Conservation (phyloP, 2,888 invertebrate species). For the Tribolium freemani region DNA sequence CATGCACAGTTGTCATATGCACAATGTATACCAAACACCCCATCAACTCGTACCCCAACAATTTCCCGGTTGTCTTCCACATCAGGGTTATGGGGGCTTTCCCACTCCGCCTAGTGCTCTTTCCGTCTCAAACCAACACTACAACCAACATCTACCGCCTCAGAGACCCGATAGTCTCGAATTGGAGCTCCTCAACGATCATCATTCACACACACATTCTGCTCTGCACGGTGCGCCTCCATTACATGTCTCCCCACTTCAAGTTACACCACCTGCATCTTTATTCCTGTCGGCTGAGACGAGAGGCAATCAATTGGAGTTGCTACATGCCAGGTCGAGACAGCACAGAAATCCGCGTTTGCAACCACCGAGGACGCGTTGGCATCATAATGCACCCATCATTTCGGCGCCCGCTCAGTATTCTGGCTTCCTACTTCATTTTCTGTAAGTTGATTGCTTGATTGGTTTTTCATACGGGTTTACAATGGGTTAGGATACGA, state of each 20-base stretch:
- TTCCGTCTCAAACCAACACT: slow-evolving; percentile 63
- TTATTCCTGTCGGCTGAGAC: slow-evolving; percentile 66
- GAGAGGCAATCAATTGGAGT: slow-evolving; percentile 66
- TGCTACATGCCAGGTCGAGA: slow-evolving; percentile 65
- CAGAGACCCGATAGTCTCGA: slow-evolving; percentile 65
- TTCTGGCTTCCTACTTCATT: slow-evolving; percentile 87
- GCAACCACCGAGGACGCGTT: slow-evolving; percentile 64
- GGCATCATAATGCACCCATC: slow-evolving; percentile 68
- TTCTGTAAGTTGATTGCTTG: slow-evolving; percentile 72
- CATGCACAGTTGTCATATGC: slow-evolving; percentile 67
- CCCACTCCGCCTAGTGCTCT: slow-evolving; percentile 57
- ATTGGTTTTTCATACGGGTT: background rate
- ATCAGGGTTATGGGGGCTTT: slow-evolving; percentile 61
- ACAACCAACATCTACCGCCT: slow-evolving; percentile 58
- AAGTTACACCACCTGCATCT: slow-evolving; percentile 71
- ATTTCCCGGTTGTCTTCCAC: slow-evolving; percentile 57
- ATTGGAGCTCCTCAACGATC: slow-evolving; percentile 64
- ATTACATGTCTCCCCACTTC: slow-evolving; percentile 68
- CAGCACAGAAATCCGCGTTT: slow-evolving; percentile 52
- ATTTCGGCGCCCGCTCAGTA: slow-evolving; percentile 73
- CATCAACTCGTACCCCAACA: slow-evolving; percentile 57
- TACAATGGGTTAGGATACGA: background rate
- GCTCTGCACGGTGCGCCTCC: slow-evolving; percentile 60
- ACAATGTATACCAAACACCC: slow-evolving; percentile 65
- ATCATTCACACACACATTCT: slow-evolving; percentile 62